Conservation (phyloP, 2,797 vertebrate genomes). For the Enteromius fasciolatus region DNA sequence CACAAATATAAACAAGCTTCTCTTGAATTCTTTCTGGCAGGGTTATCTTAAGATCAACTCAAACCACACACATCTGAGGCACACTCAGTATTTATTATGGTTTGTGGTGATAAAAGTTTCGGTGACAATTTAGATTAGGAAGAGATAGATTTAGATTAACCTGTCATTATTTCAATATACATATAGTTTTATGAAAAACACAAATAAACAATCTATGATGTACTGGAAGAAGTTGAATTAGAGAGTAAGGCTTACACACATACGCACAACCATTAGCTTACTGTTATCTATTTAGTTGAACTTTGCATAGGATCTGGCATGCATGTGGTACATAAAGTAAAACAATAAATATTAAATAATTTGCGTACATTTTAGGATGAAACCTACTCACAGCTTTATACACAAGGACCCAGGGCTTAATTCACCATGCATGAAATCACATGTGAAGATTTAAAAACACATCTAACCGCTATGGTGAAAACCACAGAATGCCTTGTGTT, state of each 20-base stretch:
- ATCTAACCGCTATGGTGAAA: background rate
- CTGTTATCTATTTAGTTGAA: background rate
- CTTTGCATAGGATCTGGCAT: background rate
- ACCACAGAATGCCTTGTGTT: background rate
- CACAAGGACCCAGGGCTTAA: background rate
- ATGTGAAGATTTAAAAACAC: constrained; percentile 15
- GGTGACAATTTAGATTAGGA: background rate
- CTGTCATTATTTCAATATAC: background rate
- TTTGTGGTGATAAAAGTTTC: background rate
- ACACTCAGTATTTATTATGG: background rate
- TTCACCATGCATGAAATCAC: constrained; percentile 12
- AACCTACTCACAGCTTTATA: background rate
- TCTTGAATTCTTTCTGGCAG: constrained; percentile 7
- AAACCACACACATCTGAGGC: constrained; percentile 21
- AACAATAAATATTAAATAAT: background rate
- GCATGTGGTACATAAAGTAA: background rate
- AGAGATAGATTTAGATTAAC: too few species aligned
- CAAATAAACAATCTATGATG: background rate
- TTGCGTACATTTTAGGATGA: constrained; percentile 1
- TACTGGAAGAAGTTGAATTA: background rate
- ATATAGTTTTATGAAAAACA: background rate
- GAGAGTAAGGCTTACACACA: background rate
- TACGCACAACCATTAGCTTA: background rate
- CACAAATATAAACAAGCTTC: constrained; percentile 35
- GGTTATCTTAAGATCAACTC: background rate